These are phyloP conservation scores for Heliothis peltigera DNA, from an alignment of 2,888 invertebrate genomes.

Conservation along the genomic window DNA sequence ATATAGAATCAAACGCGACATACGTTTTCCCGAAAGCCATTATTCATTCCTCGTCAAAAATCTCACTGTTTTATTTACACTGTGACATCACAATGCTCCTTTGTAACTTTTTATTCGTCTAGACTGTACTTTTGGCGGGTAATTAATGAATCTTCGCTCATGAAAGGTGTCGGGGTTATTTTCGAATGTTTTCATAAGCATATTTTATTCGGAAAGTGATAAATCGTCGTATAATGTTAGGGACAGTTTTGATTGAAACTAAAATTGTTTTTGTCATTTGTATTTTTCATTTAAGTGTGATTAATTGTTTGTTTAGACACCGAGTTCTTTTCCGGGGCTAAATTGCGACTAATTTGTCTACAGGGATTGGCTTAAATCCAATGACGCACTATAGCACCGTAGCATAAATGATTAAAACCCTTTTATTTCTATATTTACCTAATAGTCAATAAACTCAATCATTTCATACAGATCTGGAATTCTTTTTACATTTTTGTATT, in stretches of 20 bases:
- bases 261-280: slow-evolving; percentile 5
- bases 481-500: no score
- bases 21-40: slow-evolving; percentile 13
- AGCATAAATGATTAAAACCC: no score
- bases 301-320: slow-evolving; percentile 7
- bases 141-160: slow-evolving; percentile 56
- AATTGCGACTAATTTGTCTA: background rate
- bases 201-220: slow-evolving; percentile 53
- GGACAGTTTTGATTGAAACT: background rate
- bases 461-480: no score
- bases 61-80: slow-evolving; percentile 32
- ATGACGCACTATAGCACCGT: no score
- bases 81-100: slow-evolving; percentile 36
- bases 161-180: slow-evolving; percentile 55
- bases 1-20: background rate
- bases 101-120: slow-evolving; percentile 59
- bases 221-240: slow-evolving; percentile 22
- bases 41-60: slow-evolving; percentile 40
- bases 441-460: no score
- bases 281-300: slow-evolving; percentile 11
- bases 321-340: background rate
- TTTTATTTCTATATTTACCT: no score
- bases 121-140: slow-evolving; percentile 55
- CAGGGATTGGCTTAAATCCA: no score
- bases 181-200: slow-evolving; percentile 51